These are phyloP conservation scores for Ernsta delagoae DNA, from an alignment of 2,888 invertebrate genomes.

Conservation along the genomic window DNA sequence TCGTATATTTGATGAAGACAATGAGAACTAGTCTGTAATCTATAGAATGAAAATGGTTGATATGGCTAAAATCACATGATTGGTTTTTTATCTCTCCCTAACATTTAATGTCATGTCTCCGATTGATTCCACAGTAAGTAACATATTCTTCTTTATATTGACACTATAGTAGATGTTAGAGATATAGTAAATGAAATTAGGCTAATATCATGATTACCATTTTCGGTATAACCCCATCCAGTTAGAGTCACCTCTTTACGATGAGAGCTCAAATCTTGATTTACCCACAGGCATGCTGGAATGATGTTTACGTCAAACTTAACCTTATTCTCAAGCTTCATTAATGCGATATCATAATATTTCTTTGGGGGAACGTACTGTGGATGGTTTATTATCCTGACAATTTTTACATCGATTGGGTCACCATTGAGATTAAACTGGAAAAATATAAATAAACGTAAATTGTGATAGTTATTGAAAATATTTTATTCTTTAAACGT, in stretches of 20 bases:
- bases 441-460: neutral
- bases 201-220: conserved; percentile 16
- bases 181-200: no score
- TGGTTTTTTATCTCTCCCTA: no score
- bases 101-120: no score
- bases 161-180: no score
- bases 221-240: conserved; percentile 48
- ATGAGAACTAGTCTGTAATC: no score
- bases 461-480: no score
- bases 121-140: no score
- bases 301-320: conserved; percentile 41
- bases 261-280: conserved; percentile 19
- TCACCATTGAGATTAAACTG: conserved; percentile 14
- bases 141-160: no score
- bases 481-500: no score
- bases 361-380: conserved; percentile 45
- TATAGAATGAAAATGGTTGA: no score
- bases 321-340: conserved; percentile 43
- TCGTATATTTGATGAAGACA: no score
- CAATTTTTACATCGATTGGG: conserved; percentile 42
- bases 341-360: conserved; percentile 50
- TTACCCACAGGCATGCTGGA: conserved; percentile 51
- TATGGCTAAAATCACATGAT: no score
- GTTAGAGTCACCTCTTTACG: conserved; percentile 42
- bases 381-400: conserved; percentile 46